A percentile compares a stretch with the other conserved stretches of the same genome.
phyloP scores from a whole-genome alignment of 2,113 vertebrate genomes.

The human region GRCh38 chr2:21709001-21709500 shows the following conservation, averaged over 20 bases:
- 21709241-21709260: not conserved
- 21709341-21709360: not conserved
- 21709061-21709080: not conserved
- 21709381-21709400: not conserved
- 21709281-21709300: not conserved
- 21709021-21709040: not conserved
- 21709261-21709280: not conserved
- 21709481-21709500: not conserved
- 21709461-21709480: not conserved
- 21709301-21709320: not conserved
- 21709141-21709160: not conserved
- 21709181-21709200: not conserved
- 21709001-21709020: not conserved
- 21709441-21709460: not conserved
- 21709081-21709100: not conserved
- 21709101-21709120: not conserved
- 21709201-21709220: not conserved
- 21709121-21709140: not conserved
- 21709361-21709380: accelerated
- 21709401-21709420: not conserved
- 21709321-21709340: not conserved
- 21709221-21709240: not conserved
- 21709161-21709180: not conserved
- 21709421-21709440: not conserved
- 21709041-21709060: not conserved